These are phyloP conservation scores for Pyralis farinalis DNA, from an alignment of 2,888 invertebrate genomes.

Conservation along the genomic window DNA sequence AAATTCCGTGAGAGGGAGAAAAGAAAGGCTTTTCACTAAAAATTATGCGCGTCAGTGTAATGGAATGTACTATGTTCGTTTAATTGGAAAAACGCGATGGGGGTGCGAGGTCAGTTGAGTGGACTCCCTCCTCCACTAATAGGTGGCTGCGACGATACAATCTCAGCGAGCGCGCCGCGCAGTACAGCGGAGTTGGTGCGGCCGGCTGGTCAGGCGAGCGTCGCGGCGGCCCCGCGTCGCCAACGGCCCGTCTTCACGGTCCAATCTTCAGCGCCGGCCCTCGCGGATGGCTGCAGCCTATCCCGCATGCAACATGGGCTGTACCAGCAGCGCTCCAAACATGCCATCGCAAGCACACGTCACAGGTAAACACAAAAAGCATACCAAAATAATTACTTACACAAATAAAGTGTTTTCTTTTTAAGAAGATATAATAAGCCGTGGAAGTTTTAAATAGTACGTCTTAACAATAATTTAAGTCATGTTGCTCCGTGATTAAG, in stretches of 20 bases:
- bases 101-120: constrained; percentile 78
- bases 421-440: no score
- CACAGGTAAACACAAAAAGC: constrained; percentile 41
- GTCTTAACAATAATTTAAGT: no score
- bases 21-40: constrained; percentile 37
- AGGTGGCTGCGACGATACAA: constrained; percentile 66
- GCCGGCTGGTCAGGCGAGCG: constrained; percentile 43
- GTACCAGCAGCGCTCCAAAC: constrained; percentile 69
- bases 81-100: constrained; percentile 79
- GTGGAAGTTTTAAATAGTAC: no score
- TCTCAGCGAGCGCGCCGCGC: constrained; percentile 38
- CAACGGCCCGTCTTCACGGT: constrained; percentile 20
- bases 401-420: no score
- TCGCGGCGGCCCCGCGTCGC: constrained; percentile 23
- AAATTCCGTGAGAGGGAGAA: constrained; percentile 24
- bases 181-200: constrained; percentile 55
- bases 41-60: constrained; percentile 63
- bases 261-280: constrained; percentile 11
- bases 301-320: constrained; percentile 58
- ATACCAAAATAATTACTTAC: no score
- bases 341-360: constrained; percentile 44
- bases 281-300: constrained; percentile 16
- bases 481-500: background rate
- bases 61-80: constrained; percentile 63
- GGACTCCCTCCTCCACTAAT: constrained; percentile 72